Conservation (phyloP, 2,797 vertebrate species). For the Micrastur ruficollis region DNA sequence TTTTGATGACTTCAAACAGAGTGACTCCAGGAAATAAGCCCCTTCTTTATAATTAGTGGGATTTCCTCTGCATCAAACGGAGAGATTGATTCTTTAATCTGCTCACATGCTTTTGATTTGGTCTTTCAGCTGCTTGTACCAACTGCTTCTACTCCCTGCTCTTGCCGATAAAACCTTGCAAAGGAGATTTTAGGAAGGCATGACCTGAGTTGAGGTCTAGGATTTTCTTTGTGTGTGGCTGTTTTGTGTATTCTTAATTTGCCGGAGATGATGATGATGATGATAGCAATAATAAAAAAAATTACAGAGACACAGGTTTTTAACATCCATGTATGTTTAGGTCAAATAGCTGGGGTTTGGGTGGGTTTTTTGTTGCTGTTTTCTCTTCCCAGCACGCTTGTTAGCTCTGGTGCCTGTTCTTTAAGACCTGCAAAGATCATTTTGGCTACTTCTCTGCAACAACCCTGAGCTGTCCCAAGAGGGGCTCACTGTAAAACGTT, state of each 20-base stretch:
- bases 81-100: conserved; percentile 75
- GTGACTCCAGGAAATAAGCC: conserved; percentile 65
- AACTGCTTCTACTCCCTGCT: conserved; percentile 54
- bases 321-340: fast-evolving
- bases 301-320: fast-evolving
- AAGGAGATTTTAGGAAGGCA: conserved; percentile 57
- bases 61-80: conserved; percentile 66
- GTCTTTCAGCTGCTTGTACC: conserved; percentile 67
- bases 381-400: background rate
- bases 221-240: conserved; percentile 43
- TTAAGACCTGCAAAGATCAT: background rate
- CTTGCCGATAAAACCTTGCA: conserved; percentile 40
- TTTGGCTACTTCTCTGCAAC: background rate
- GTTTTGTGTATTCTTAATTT: background rate
- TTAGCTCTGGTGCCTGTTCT: background rate
- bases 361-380: background rate
- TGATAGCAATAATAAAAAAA: background rate
- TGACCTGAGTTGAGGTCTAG: conserved; percentile 29
- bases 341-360: background rate
- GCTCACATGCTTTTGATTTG: conserved; percentile 90
- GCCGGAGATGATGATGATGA: background rate
- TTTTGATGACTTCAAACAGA: conserved; percentile 58
- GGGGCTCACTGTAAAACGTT: background rate
- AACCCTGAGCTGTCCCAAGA: background rate
- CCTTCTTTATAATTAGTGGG: conserved; percentile 59